Base-by-base conservation (phyloP, 2,113 vertebrate genomes). In the Sciurus niger region DNA sequence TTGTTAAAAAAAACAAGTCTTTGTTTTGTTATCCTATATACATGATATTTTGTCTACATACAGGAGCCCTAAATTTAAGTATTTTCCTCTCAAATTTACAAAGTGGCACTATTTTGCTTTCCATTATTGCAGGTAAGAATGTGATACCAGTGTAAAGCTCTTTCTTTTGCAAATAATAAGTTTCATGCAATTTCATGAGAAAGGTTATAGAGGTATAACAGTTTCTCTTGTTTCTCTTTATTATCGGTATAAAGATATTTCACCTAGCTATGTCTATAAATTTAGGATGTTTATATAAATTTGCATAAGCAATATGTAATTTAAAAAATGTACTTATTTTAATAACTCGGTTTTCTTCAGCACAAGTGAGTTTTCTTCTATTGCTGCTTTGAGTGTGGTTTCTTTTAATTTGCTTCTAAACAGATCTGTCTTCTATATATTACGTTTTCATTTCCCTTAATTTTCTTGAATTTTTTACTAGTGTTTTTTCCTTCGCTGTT, bases 171-270 rank as follows among this genome's bases (percentile, higher is more conserved):
- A 90, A 96, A 80, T 77, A 84, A 67, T 88, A 34, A 78, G 55
- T 68, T 84, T 58, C 60, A 78, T 18, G 30, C 0, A 68, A 55
- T 34, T 40, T 65, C 40, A 40, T 28, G 40, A 84, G 12, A 76
- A 74, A 84, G 32, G 10, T 67, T 68, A 48, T 34, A 84, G 91
- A 91, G 40, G 32, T 80, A 14, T 53, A 80, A 68, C 5, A 58
- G 84, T 93, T 90, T 84, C 32, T 93, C 32, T 80, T 87, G 84
- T 93, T 90, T 84, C 32, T 93, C 32, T 80, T 87, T 16, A 67
- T 4, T 37, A 90, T 67, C 34, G 65, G 18, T 37, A 14, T 67
- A 63, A 12, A 90, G 3, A 55, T 76, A 78, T 89, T 88, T 89
- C 85, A 80, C 32, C 4, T 40, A 83, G n/a, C 46, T 32, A 43